Base-by-base conservation (phyloP, 2,888 invertebrate species). In the Cryptocephalus moraei region DNA sequence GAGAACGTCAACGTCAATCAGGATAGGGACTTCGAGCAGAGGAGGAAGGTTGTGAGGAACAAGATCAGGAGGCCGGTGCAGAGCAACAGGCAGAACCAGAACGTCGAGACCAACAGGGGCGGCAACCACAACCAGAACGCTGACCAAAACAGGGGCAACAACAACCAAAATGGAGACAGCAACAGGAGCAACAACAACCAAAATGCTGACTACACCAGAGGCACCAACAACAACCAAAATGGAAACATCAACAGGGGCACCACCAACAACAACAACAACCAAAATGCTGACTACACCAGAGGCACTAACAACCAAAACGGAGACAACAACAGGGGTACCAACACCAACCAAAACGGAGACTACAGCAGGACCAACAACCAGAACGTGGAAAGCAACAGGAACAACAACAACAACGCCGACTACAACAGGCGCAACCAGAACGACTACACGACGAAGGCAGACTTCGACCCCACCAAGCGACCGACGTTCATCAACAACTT, bases 1-100 rank as follows among this genome's bases (percentile, higher is more conserved):
- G 70, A 72, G 47, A 75, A 74, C 52, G 71, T 71, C 13, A 73
- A 68, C 39, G 69, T 68, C 41, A 69, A 72, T 53, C 71, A 71
- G 56, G 66, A 72, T 49, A 55, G 65, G 11, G 71, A 71, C 51
- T 56, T 61, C 39, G 63, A 64, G 48, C 73, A 72, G 49, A 71
- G 66, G 51, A 66, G 69, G 49, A 73, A 72, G 57, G 56, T 68
- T 6, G 62, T 68, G 8, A 64, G 70, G 31, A 75, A 72, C 53
- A 64, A 71, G 46, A 59, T 70, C 13, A 62, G 69, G 49, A 63
- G 69, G 49, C 72, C 72, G 8, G 57, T 54, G 4, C 62, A 65
- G 50, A 56, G 53, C 49, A 52, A 43, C 49, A 55, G 22, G 39
- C 34, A 52, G 33, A 48, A 71, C 69, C 14, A 51, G 32, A 46